Percentiles rank a stretch among this genome's conserved stretches.
These are phyloP conservation scores for Macrophya alboannulata DNA, from an alignment of 2,888 invertebrate species.

Conservation along the genomic window DNA sequence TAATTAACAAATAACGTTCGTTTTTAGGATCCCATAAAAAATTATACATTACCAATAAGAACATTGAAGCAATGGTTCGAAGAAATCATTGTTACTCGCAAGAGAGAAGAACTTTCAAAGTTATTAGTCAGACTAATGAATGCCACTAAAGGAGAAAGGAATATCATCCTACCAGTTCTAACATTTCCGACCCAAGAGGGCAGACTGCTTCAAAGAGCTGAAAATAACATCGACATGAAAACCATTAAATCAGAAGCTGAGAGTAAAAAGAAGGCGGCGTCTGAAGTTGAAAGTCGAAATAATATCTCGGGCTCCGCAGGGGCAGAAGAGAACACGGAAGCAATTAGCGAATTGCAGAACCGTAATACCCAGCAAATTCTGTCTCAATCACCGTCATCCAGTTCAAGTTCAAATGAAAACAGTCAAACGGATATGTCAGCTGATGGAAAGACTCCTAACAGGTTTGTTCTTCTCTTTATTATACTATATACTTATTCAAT, in stretches of 20 bases:
- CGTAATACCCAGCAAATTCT: conserved; percentile 69
- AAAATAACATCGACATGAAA: conserved; percentile 66
- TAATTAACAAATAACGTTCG: conserved; percentile 28
- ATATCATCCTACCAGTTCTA: conserved; percentile 86
- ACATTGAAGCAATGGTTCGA: conserved; percentile 94
- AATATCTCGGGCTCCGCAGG: not conserved
- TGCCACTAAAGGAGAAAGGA: conserved; percentile 86
- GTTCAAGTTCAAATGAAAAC: conserved; percentile 61
- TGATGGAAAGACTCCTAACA: conserved; percentile 66
- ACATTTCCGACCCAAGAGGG: conserved; percentile 90
- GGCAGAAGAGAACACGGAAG: conserved; percentile 58
- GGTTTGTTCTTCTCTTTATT: conserved; percentile 62
- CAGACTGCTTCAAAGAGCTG: conserved; percentile 75
- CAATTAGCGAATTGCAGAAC: conserved; percentile 59
- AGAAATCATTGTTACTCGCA: conserved; percentile 90
- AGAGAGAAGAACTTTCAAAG: conserved; percentile 92
- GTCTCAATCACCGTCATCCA: conserved; percentile 65
- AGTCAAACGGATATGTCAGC: conserved; percentile 67
- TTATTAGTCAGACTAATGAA: conserved; percentile 89
- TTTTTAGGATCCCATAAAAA: conserved; percentile 88
- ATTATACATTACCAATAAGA: conserved; percentile 92
- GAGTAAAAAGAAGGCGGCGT: conserved; percentile 63
- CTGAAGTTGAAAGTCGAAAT: conserved; percentile 60
- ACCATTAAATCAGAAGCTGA: conserved; percentile 64
- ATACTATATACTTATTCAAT: not conserved